Evolutionary conservation across 2,888 invertebrate species (phyloP).

Genomic region (Synanthedon vespiformis): DNA sequence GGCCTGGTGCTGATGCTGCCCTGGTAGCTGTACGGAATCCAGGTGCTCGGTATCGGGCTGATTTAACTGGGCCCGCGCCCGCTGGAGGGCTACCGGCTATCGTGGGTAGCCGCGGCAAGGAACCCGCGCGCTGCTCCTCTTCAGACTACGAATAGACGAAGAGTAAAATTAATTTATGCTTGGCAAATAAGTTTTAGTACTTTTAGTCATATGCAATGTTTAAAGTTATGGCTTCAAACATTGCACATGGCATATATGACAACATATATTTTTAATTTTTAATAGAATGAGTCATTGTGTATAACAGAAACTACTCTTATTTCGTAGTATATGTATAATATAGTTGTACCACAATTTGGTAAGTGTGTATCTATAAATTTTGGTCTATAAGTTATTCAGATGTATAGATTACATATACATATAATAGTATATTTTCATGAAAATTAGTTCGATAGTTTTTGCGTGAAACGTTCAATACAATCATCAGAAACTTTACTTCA

Average conservation of each 20-base stretch:
- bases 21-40: constrained; percentile 83
- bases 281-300: too few species aligned
- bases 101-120: constrained; percentile 79
- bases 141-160: constrained; percentile 41
- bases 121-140: constrained; percentile 77
- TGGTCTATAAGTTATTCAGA: too few species aligned
- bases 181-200: background rate
- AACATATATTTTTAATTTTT: too few species aligned
- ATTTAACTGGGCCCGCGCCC: constrained; percentile 79
- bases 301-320: too few species aligned
- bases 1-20: constrained; percentile 80
- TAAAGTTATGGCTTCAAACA: background rate
- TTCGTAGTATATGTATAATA: too few species aligned
- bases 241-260: background rate
- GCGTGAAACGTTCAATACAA: too few species aligned
- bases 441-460: too few species aligned
- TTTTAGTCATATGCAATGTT: background rate
- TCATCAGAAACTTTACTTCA: too few species aligned
- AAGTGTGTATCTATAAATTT: too few species aligned
- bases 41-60: constrained; percentile 88
- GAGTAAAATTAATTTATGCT: background rate
- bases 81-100: constrained; percentile 52
- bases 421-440: too few species aligned
- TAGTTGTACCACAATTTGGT: too few species aligned
- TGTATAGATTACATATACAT: too few species aligned